Evolutionary conservation across 1,140 invertebrate genomes (phyloP).

Genomic region (Macrobrachium rosenbergii): DNA sequence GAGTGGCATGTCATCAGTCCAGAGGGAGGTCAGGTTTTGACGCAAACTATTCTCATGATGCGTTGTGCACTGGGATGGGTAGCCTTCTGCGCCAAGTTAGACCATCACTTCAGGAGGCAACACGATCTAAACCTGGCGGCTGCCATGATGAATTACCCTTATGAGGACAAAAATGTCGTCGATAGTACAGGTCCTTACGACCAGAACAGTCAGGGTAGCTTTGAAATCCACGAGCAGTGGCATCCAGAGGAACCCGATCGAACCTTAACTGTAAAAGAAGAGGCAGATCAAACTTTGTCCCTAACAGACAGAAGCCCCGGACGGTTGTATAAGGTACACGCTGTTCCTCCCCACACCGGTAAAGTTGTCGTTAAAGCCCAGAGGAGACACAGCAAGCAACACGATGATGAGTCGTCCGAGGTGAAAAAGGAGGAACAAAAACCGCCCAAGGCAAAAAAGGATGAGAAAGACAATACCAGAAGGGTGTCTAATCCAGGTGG

Average conservation of each 20-base stretch:
- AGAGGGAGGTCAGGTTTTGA: conserved; percentile 38
- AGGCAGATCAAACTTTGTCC: neutral
- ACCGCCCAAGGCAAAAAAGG: too few species aligned
- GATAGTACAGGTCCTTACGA: neutral
- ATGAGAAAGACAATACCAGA: too few species aligned
- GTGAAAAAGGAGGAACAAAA: too few species aligned
- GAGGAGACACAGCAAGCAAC: too few species aligned
- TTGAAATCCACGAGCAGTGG: neutral
- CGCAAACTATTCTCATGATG: conserved; percentile 44
- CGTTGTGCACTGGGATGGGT: conserved; percentile 45
- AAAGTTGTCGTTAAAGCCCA: too few species aligned
- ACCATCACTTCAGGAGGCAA: conserved; percentile 55
- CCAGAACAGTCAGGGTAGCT: neutral
- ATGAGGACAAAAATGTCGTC: neutral
- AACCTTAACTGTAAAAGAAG: neutral
- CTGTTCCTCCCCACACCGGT: too few species aligned
- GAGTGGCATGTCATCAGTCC: conserved; percentile 36
- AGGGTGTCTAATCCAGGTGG: too few species aligned
- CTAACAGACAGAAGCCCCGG: neutral
- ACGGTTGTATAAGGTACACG: neutral
- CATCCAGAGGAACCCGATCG: neutral
- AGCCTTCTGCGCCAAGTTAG: conserved; percentile 41
- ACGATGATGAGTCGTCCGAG: too few species aligned
- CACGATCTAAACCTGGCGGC: conserved; percentile 49
- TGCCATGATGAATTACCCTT: conserved; percentile 55